These are phyloP conservation scores for Lycaena phlaeas DNA, from an alignment of 2,888 invertebrate genomes.

Conservation along the genomic window DNA sequence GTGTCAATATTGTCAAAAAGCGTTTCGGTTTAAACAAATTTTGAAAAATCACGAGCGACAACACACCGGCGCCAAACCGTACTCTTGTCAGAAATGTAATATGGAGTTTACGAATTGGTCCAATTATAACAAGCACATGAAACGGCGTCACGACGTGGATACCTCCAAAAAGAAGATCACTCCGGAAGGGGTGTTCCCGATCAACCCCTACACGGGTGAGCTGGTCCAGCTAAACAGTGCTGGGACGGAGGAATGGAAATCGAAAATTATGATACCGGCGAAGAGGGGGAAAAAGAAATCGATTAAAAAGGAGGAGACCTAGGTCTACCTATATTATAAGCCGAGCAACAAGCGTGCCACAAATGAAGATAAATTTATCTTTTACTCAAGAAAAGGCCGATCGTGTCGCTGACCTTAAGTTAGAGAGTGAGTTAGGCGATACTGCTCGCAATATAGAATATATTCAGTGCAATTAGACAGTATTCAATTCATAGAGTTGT, in stretches of 20 bases:
- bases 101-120: slow-evolving; percentile 86
- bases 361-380: no score
- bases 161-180: slow-evolving; percentile 68
- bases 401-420: no score
- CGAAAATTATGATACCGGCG: slow-evolving; percentile 52
- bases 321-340: neutral
- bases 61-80: slow-evolving; percentile 81
- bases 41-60: slow-evolving; percentile 80
- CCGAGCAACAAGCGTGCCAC: no score
- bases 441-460: no score
- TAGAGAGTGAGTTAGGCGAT: no score
- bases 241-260: slow-evolving; percentile 58
- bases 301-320: slow-evolving; percentile 34
- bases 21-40: slow-evolving; percentile 83
- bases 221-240: slow-evolving; percentile 46
- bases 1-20: slow-evolving; percentile 83
- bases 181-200: slow-evolving; percentile 62
- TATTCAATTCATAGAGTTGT: no score
- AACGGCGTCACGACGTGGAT: slow-evolving; percentile 76
- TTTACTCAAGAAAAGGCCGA: no score
- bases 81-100: slow-evolving; percentile 80
- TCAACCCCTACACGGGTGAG: slow-evolving; percentile 57
- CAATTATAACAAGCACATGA: slow-evolving; percentile 88
- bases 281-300: slow-evolving; percentile 54
- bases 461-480: no score